Evolutionary conservation across 2,888 invertebrate species (phyloP), one percentile per base, ranked within the genome.

Genomic region (Volucella inflata): DNA sequence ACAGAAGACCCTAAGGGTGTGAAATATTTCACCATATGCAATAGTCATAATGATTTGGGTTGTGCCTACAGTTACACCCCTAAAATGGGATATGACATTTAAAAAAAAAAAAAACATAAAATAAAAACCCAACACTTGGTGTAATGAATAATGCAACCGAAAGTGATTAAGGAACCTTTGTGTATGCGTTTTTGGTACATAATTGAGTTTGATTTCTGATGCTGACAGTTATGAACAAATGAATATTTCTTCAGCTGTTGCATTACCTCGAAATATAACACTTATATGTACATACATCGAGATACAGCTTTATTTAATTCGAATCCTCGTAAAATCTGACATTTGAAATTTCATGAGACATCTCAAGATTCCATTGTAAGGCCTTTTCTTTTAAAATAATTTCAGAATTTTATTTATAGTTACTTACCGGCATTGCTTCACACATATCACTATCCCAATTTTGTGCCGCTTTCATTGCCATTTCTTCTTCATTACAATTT

Each of bases 371-470:
- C 6, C 6, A 30, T 30, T 30, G 0, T 30, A 30, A 6, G 4
- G 0, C 9, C 8, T 14, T 36, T 14, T 11, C 11, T 60, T n/a
- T 53, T 16, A 3, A 51, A 51, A 6, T n/a, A 36, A 36, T n/a
- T 21, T 11, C 2, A 2, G 16, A 51, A 51, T 36, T 36, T 38
- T n/a, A 3, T 40, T 17, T 53, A 0, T 30, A 30, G 30, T 30
- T 40, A 91, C 92, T 92, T 83, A 92, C 92, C 91, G 92, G 92
- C 89, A 92, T 91, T 75, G 91, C 91, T 88, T 92, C 92, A 85
- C 92, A 92, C 90, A 92, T 91, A 87, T 92, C 92, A 87, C 90
- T 90, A 76, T 91, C 91, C 91, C 91, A 91, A 74, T 80, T 88
- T 79, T 91, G 90, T 88, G 90, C 90, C 87, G 87, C 88, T 51